Percentiles rank a stretch among this genome's conserved stretches.
Conservation (phyloP, 2,113 vertebrate species). For the Alexandromys fortis region DNA sequence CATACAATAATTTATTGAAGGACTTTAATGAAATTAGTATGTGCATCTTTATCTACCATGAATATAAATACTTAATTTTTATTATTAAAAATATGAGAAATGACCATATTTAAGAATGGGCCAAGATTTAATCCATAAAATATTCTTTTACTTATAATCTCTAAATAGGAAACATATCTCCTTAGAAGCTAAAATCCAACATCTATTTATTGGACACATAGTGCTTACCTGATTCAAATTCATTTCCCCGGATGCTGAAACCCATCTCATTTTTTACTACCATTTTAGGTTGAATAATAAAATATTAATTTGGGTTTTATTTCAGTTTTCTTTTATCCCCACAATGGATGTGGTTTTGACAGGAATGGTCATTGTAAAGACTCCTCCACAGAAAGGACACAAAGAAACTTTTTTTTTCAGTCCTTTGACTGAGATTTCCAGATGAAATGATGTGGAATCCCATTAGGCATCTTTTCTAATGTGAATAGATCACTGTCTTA, state of each 20-base stretch:
- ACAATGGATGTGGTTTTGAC: not conserved
- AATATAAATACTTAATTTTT: not conserved
- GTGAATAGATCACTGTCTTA: conserved; percentile 51
- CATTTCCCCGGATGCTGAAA: conserved; percentile 55
- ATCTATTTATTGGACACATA: not conserved
- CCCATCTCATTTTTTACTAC: not conserved
- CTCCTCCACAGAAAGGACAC: not conserved
- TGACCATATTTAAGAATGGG: not conserved
- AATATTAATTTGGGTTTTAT: conserved; percentile 60
- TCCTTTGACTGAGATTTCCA: conserved; percentile 36
- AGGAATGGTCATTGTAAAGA: not conserved
- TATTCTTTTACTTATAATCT: not conserved
- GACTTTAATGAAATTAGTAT: not conserved
- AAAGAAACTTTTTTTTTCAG: conserved; percentile 14
- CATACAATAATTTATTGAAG: not conserved
- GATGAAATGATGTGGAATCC: conserved; percentile 73
- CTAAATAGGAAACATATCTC: not conserved
- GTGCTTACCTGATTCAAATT: conserved; percentile 5
- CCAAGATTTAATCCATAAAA: not conserved
- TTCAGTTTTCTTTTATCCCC: not conserved
- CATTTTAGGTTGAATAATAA: conserved; percentile 71
- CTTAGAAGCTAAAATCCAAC: not conserved
- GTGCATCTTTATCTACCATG: not conserved
- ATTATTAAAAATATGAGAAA: not conserved
- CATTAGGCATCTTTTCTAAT: conserved; percentile 68